Evolutionary conservation across 2,113 vertebrate species (phyloP), one percentile per base, ranked within the genome.

Genomic region (Mormyrus iriodes): DNA sequence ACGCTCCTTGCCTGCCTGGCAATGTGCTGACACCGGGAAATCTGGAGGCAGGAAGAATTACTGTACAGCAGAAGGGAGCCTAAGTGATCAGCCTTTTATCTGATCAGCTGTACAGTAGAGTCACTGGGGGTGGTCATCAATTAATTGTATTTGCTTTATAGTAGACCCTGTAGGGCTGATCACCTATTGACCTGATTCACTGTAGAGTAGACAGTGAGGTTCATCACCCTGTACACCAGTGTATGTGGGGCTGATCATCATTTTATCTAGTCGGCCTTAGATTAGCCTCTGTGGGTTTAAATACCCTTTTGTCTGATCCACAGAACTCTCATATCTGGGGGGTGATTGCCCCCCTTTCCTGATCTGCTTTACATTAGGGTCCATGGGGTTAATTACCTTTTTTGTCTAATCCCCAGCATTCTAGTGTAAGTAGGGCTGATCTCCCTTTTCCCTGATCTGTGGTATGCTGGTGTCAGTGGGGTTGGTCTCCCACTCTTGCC

Each of bases 31-130:
- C 94, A 93, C 88, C 19, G 90, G 89, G 91, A 93, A 92, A 91
- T 88, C 90, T 92, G 92, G 91, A 92, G 92, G 90, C 88, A 86
- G 83, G 48, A 90, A 39, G 91, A 91, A 89, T 91, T 93, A 90
- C 92, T 91, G 88, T 89, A 91, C 92, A 91, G 91, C 91, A 89
- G 44, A 46, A 79, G 91, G 85, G 42, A 91, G 91, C 91, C 90
- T 93, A 93, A 93, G 91, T 93, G 92, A 93, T 92, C 91, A 88
- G 85, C 92, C 91, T 93, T 94, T 93, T 92, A 94, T 94, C 92
- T 93, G 90, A 92, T 93, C 89, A 89, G 90, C 89, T 91, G 87
- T 91, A 61, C 53, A 19, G 84, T 84, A 84, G 44, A 46, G 44
- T 82, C 15, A 19, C 31, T 83, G 42, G 44, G 79, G 79, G 7